Conservation (phyloP, 2,797 vertebrate genomes). For the Phataginus tetradactyla region DNA sequence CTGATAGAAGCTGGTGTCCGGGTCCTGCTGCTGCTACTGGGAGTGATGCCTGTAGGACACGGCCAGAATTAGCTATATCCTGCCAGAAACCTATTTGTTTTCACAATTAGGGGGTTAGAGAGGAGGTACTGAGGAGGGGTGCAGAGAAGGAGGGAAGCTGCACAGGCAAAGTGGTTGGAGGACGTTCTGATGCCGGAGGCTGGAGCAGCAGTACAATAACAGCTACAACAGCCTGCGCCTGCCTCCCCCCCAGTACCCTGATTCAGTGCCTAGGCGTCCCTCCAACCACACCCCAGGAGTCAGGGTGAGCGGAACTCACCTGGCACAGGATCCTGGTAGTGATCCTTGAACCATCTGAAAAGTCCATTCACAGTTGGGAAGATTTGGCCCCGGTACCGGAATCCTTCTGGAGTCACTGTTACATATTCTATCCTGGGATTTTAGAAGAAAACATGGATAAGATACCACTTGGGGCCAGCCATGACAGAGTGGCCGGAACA, state of each 20-base stretch:
- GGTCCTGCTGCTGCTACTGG: conserved; percentile 95
- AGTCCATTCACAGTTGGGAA: conserved; percentile 97
- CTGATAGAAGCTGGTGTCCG: conserved; percentile 97
- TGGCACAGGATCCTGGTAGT: conserved; percentile 98
- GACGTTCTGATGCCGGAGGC: background rate
- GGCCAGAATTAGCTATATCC: background rate
- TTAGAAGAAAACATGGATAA: conserved; percentile 57
- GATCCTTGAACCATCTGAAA: conserved; percentile 99
- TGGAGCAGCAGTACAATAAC: background rate
- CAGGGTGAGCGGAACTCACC: conserved; percentile 84
- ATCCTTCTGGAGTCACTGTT: conserved; percentile 97
- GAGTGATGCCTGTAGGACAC: conserved; percentile 92
- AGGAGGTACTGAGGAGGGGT: background rate
- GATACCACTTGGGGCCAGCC: background rate
- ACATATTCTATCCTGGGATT: conserved; percentile 94
- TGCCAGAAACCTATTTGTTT: background rate
- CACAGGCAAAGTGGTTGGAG: background rate
- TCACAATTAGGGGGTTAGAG: background rate
- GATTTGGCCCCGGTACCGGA: conserved; percentile 97
- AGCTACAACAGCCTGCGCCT: background rate
- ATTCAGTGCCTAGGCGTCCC: background rate
- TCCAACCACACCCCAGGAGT: background rate
- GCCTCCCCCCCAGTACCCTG: background rate
- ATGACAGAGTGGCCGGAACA: conserved; percentile 1
- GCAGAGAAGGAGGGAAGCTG: background rate